A percentile compares a stretch with the other conserved stretches of the same genome.
Evolutionary conservation across 2,113 vertebrate species (phyloP).

Genomic region (Scopus umbretta): DNA sequence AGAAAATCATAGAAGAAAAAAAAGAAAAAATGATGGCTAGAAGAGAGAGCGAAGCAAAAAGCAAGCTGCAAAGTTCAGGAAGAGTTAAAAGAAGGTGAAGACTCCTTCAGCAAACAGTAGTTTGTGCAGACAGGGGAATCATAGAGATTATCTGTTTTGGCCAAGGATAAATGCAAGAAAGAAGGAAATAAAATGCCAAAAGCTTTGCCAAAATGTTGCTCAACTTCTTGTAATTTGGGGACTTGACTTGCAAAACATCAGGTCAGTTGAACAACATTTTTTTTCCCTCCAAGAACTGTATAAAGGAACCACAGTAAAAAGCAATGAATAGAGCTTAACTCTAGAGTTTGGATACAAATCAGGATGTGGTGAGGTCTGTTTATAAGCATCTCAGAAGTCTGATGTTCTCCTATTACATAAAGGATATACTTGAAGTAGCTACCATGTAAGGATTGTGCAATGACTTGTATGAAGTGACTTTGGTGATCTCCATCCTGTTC

Average conservation of each 20-base stretch:
- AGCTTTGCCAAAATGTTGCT: slow-evolving; percentile 28
- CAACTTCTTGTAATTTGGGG: slow-evolving; percentile 11
- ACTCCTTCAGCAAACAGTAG: neutral
- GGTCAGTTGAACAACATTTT: neutral
- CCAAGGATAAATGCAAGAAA: neutral
- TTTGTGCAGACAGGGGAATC: neutral
- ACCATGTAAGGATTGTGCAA: neutral
- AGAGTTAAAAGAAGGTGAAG: neutral
- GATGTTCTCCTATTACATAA: slow-evolving; percentile 2
- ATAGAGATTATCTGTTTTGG: neutral
- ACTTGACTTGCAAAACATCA: slow-evolving; percentile 23
- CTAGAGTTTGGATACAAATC: neutral
- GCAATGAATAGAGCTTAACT: neutral
- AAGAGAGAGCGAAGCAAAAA: neutral
- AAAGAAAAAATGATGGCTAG: rapidly evolving
- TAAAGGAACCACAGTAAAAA: slow-evolving; percentile 1
- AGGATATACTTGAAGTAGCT: neutral
- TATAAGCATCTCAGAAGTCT: neutral
- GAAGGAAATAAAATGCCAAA: neutral
- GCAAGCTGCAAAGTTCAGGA: neutral
- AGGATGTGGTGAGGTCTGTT: slow-evolving; percentile 53
- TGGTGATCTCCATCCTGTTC: neutral
- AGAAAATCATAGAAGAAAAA: neutral
- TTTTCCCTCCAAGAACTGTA: neutral
- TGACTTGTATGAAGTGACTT: neutral